Evolutionary conservation across 1,140 invertebrate genomes (phyloP), one percentile per base, ranked within the genome.

Genomic region (Leptopilina boulardi): DNA sequence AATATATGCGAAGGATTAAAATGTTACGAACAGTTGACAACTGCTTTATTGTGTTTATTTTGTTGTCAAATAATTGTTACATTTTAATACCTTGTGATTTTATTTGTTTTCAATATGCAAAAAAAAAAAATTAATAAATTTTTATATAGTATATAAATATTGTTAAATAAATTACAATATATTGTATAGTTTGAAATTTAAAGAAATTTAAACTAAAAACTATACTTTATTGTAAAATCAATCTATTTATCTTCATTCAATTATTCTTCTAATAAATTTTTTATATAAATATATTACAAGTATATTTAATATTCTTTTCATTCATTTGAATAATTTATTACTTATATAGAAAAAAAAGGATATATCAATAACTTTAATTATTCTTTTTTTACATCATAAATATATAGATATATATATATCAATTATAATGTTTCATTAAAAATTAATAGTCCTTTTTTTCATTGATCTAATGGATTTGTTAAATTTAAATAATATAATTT

Each of bases 1-100:
- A n/a, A n/a, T 51, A 51, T 18, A 18, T 51, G 47, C 47, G n/a
- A n/a, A 5, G 47, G 47, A 51, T 51, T n/a, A 51, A 51, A 51
- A 18, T 51, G 47, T 51, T 18, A 18, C 47, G 18, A 51, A 51
- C 47, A 51, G 47, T 51, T 51, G 47, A 51, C 47, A 51, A 51
- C 2, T 51, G 47, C 13, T 18, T 51, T 18, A 51, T 51, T 51
- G 47, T 51, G 47, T 51, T 51, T 51, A 51, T 51, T 6, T 18
- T 51, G 47, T 18, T 51, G 47, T 51, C 47, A 51, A 51, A 15
- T 51, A n/a, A 18, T 51, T 51, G 47, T 18, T 51, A 51, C 47
- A 51, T 51, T 2, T 51, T 51, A 51, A 51, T 51, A 15, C 47
- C 47, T n/a, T 51, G 47, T 51, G 47, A 51, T 18, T 51, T 51